Conservation (phyloP, 2,888 invertebrate species). For the Tryphoninae sp. region DNA sequence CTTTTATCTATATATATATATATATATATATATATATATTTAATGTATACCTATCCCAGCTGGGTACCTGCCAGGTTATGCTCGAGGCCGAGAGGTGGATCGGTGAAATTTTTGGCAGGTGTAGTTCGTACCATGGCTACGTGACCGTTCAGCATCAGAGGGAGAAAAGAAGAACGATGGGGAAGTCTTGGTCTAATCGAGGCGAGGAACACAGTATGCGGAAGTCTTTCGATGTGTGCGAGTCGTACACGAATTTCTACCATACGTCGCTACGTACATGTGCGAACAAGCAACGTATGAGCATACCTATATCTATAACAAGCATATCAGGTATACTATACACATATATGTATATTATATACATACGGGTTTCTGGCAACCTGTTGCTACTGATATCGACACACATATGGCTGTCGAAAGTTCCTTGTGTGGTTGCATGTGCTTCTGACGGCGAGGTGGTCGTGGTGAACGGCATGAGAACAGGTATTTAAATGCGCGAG, state of each 20-base stretch:
- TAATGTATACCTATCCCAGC: conserved; percentile 32
- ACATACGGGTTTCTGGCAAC: conserved; percentile 39
- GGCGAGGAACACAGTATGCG: conserved; percentile 44
- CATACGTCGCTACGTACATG: background rate
- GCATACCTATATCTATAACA: background rate
- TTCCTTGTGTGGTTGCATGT: conserved; percentile 39
- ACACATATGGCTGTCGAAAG: conserved; percentile 19
- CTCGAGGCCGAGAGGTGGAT: conserved; percentile 47
- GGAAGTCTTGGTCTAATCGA: conserved; percentile 17
- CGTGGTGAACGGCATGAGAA: conserved; percentile 73
- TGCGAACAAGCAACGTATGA: background rate
- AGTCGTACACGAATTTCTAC: conserved; percentile 16
- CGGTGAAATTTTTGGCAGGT: conserved; percentile 64
- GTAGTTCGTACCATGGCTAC: conserved; percentile 32
- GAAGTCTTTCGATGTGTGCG: conserved; percentile 40
- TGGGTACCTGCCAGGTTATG: conserved; percentile 38
- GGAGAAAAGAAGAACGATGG: background rate
- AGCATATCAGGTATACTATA: background rate
- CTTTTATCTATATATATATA: background rate
- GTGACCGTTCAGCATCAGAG: conserved; percentile 21
- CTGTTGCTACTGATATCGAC: conserved; percentile 52
- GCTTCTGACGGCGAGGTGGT: conserved; percentile 42
- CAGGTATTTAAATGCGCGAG: conserved; percentile 76
- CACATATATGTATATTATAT: background rate
- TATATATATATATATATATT: background rate